Evolutionary conservation across 2,888 invertebrate genomes (phyloP), one percentile per base, ranked within the genome.

Genomic region (Chrysotoxum bicinctum): DNA sequence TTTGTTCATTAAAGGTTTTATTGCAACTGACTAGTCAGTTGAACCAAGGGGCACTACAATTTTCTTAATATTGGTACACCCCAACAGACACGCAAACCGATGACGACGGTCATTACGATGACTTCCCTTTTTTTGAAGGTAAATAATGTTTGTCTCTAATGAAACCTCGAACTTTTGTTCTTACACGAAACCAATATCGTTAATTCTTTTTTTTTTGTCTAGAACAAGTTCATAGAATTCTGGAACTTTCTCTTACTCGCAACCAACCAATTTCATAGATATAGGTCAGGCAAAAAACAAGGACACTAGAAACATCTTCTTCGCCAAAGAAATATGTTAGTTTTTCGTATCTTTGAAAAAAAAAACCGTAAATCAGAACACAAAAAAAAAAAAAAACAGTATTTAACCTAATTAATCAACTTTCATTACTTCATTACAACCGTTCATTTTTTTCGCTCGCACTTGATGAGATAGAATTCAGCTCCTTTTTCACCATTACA

Each of bases 401-500:
- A 19, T 10, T 64, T 64, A 64, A 64, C 45, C 45, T 64, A 64
- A 64, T 64, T 64, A 64, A 45, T 45, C 64, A 64, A 64, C 32
- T 64, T 43, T 30, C 62, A 43, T 43, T 43, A 62, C 26, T 62
- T 30, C 26, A 62, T 43, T 60, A 37, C 21, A n/a, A 40, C 1
- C 23, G 16, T 45, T 45, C 26, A 30, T 43, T 16, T 16, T 62
- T 16, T 45, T 19, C 26, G 35, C 40, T 19, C 30, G 14, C 32
- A 52, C 48, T 73, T 79, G 66, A 72, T 66, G 64, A 56, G 54
- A 62, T 48, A 56, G 23, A 77, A 70, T 35, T 58, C 58, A 40
- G 50, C 70, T 64, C 62, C 35, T 19, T 43, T 77, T 52, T 16
- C 37, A 19, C 52, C 52, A 62, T 54, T 70, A 58, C 30, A 30